Evolutionary conservation across 2,888 invertebrate species (phyloP), one percentile per base, ranked within the genome.

Genomic region (Chaetogeoica ovagalla): DNA sequence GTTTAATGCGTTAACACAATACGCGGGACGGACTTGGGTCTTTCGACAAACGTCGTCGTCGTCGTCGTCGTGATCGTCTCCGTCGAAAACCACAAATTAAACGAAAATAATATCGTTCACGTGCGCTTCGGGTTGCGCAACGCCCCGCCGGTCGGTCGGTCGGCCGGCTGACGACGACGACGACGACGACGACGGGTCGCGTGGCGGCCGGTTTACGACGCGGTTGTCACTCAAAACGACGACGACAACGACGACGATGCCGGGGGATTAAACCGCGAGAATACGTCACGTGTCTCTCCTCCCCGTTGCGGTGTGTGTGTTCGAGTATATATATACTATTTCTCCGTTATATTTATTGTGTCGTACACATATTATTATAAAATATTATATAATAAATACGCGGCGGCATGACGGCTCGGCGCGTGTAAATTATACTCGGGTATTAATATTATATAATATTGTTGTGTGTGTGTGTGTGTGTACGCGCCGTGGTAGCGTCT

Each of bases 141-240:
- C 71, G 52, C 59, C 43, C 57, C 65, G 43, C 43, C 4, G 43
- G 43, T 43, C 43, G 43, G n/a, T n/a, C 43, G 43, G 43, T 3
- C 43, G 43, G 43, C 43, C 43, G 70, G 79, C n/a, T n/a, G n/a
- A n/a, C n/a, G 43, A 43, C 43, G 43, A 43, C 43, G 43, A 9
- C 43, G 43, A 43, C 43, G 43, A 43, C 43, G 8, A 43, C 43
- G 43, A 43, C 43, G 43, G 43, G 43, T 43, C 43, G 43, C 43
- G 43, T 43, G 43, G 43, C 43, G 43, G 43, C 43, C 43, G 70
- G 79, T 79, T 65, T 71, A 63, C 63, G 70, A 77, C 79, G 71
- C 79, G 79, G 79, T 71, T 71, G 79, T 79, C 79, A 79, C 79
- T 79, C 79, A 79, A 43, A 71, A 57, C 75, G 43, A 55, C 69